Evolutionary conservation across 2,797 vertebrate genomes (phyloP), one percentile per base, ranked within the genome.

Genomic region (Fistularia tabacaria): DNA sequence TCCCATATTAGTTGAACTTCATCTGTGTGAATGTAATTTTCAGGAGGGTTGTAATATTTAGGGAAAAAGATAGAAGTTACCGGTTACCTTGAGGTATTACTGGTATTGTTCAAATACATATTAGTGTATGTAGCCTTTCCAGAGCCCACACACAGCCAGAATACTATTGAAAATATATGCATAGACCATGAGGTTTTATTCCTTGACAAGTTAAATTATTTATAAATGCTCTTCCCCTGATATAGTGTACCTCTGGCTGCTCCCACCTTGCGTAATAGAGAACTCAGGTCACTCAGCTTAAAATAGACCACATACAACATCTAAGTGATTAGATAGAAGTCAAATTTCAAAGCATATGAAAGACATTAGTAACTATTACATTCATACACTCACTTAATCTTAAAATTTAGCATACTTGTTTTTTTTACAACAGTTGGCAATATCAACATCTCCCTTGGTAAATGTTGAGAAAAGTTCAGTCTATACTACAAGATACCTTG

Each of bases 191-290:
- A 86, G 87, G 74, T 55, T 64, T 71, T 53, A 63, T 69, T 80
- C 60, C 58, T 47, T 2, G 68, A 65, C 69, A 47, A 50, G 65
- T 74, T 86, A 62, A 84, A 87, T 86, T 82, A 88, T 86, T 84
- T 80, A 86, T 57, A 68, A 69, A 62, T 57, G 66, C 64, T 73
- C 67, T 69, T 66, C 63, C 57, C 62, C 68, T 65, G 71, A 82
- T 72, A 79, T 84, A 77, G 11, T 25, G 25, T 5, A 25, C 72
- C 66, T 77, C 54, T 80, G 70, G 81, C 77, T 78, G 66, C 79
- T 74, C 71, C 72, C 78, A 72, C 54, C 66, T 72, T 59, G 66
- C 69, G 71, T 79, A 79, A 76, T 71, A 49, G 54, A 72, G 25
- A 5, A 25, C 25, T 25, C 25, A 25, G 25, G 65, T 51, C 59